phyloP scores from a whole-genome alignment of 2,113 vertebrate species.

The Recurvirostra avosetta region DNA sequence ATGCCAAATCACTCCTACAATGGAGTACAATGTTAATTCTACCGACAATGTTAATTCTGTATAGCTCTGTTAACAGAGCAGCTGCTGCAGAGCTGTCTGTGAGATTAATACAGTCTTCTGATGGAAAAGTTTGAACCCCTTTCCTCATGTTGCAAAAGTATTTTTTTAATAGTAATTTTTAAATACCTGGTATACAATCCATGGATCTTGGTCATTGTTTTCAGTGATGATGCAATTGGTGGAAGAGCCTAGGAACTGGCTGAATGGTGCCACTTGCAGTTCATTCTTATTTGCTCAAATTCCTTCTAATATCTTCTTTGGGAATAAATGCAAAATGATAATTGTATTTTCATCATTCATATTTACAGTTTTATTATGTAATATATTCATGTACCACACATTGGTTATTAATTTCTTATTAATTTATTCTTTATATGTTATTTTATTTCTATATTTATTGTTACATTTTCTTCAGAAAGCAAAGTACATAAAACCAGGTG shows the following conservation, averaged over 20 bases:
- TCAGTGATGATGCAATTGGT: background rate
- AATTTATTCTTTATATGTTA: background rate
- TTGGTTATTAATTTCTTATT: background rate
- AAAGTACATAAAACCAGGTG: background rate
- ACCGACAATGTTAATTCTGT: background rate
- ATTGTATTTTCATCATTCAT: background rate
- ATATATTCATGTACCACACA: background rate
- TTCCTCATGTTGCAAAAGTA: background rate
- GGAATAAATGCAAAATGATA: background rate
- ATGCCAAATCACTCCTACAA: background rate
- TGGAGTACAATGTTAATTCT: background rate
- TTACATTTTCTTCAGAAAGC: background rate
- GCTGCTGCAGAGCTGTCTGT: background rate
- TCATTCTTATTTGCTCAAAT: background rate
- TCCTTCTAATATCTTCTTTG: background rate
- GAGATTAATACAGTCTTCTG: background rate
- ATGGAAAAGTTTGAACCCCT: background rate
- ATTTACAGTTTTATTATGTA: background rate
- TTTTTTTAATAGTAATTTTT: background rate
- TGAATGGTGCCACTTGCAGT: background rate
- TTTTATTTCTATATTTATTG: background rate
- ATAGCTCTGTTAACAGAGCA: background rate
- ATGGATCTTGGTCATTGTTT: background rate
- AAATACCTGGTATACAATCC: background rate
- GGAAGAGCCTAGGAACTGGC: background rate